Evolutionary conservation across 37 sponge, comb jelly and placozoan species (phyloP), one percentile per base, ranked within the genome.

Genomic region (Theonella swinhoei): DNA sequence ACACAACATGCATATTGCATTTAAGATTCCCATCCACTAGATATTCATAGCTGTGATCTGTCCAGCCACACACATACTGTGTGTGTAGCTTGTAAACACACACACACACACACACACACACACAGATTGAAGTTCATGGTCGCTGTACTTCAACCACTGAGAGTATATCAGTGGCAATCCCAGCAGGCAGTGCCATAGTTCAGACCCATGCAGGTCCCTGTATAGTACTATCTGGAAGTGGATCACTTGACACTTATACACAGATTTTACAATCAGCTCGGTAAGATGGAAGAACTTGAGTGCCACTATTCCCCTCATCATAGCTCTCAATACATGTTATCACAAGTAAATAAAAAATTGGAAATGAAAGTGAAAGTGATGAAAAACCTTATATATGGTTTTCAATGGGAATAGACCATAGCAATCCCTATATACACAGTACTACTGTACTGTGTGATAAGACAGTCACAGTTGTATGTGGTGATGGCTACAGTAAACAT

Each of bases 241-340:
- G 64, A 62, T 64, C 77, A n/a, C 30, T 85, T n/a, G 77, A 75
- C 2, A 85, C 70, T 35, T 90, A 90, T 71, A 69, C 67, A 23
- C 23, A 68, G 41, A 85, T 85, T 22, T 42, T 90, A 0, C 32
- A 62, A 4, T 58, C 88, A 33, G 82, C 83, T 34, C 75, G 88
- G 88, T 77, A 47, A 23, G 75, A 23, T 28, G n/a, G 31, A 14
- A 37, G 24, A 37, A 3, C 7, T 11, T 8, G 35, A 7, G 11
- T 58, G 60, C 11, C 19, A 58, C 17, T 19, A 19, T 58, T 58
- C 60, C 60, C n/a, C n/a, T n/a, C n/a, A n/a, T n/a, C 60, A 58
- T 20, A 58, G 19, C 60, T 20, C 60, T 58, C 60, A 11, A 58
- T 11, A 19, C 60, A 20, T 11, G 19, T 19, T 58, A 20, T 58